Evolutionary conservation across 2,888 invertebrate species (phyloP), one percentile per base, ranked within the genome.

Genomic region (Meganola albula): DNA sequence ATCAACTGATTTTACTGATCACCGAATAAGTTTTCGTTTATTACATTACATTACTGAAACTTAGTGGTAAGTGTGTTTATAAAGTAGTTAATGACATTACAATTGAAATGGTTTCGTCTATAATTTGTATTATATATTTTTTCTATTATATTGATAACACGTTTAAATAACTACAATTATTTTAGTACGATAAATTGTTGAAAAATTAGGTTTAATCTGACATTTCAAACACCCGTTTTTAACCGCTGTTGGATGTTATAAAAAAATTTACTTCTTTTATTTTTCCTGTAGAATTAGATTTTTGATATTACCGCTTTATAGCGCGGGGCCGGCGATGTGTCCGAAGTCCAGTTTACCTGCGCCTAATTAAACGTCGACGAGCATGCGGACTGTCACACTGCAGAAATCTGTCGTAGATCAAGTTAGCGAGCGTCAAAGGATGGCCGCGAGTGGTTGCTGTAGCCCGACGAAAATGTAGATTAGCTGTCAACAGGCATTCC

Each of bases 371-470:
- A n/a, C 64, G 66, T 1, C 57, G 58, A 3, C 70, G 64, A 0
- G 71, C 68, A 29, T 70, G 62, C 0, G 28, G 28, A 45, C 64
- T 78, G 13, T 78, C 74, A 41, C 80, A 82, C 1, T 42, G 49
- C 37, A 80, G 28, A 43, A 58, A 76, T 23, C 70, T 49, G 37
- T 82, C 80, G 46, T 77, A 80, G 1, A 66, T 51, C 36, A 71
- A 42, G 32, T 58, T 57, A 5, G 56, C 38, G 14, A 73, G 31
- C 1, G 63, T 40, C n/a, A 66, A 27, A 0, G 65, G 31, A 10
- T 60, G 64, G 1, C 52, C 41, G 14, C 60, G 62, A 1, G 52
- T 44, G 2, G 58, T 37, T 5, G 50, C 33, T 1, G 53, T 39
- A 2, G 57, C 52, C 3, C 65, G 63, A 1, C 66, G 63, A 7